Evolutionary conservation across 1,140 invertebrate species (phyloP), one percentile per base, ranked within the genome.

Genomic region (Trissolcus basalis): DNA sequence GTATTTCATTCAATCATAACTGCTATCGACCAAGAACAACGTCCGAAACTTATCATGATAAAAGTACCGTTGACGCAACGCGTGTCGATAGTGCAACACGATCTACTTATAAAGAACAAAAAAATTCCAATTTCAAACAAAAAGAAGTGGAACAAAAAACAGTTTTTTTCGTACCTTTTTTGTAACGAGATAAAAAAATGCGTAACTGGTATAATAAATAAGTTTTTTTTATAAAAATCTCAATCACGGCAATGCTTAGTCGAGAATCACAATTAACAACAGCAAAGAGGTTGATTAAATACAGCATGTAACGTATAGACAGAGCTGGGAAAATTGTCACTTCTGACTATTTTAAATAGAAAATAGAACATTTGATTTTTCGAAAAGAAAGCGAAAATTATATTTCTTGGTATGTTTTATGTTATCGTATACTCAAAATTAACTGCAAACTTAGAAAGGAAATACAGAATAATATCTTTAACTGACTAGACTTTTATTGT

Each of bases 201-300:
- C 70, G 33, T 74, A 74, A 74, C 70, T 74, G 70, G 70, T 67
- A 56, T 61, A 74, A 74, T 74, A 74, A 74, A 74, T 74, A 74
- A 45, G 39, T 50, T 60, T 61, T 39, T 39, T 59, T 61, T 74
- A 74, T 67, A 74, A 74, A 73, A 74, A 74, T 74, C 63, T 74
- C 63, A 74, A 74, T 74, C 63, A 74, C 63, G 70, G 56, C 61
- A 65, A 73, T 73, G 61, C 56, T 59, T 65, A 61, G 55, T 67
- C 45, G 55, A 61, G 56, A 67, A 61, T 74, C 51, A 74, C 70
- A 74, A 67, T 67, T 74, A 74, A 74, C 70, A 74, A 67, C 70
- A 67, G 70, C 70, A 73, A 65, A 67, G 35, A 32, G 36, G 9
- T 72, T 4, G 36, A 56, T 70, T 70, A 70, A 48, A 70, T 70